These are phyloP conservation scores for Criorhina ranunculi DNA, from an alignment of 2,888 invertebrate genomes.

Conservation along the genomic window DNA sequence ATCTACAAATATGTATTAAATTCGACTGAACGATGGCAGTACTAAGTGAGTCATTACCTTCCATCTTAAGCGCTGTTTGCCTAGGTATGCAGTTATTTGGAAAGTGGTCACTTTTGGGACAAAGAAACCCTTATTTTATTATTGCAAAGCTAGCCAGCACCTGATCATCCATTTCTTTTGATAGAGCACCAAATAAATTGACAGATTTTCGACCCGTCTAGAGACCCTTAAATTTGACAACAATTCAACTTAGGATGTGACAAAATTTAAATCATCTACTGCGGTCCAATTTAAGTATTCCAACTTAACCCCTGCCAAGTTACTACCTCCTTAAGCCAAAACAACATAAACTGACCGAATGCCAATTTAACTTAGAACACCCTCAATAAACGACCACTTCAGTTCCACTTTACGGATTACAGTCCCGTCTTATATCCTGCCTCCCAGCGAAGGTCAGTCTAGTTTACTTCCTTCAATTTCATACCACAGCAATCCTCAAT, in stretches of 20 bases:
- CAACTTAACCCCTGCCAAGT: not conserved
- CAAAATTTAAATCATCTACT: not conserved
- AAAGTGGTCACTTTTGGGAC: no score
- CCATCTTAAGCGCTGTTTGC: no score
- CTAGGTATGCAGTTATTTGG: no score
- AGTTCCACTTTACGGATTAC: conserved; percentile 3
- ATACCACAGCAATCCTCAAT: conserved; percentile 17
- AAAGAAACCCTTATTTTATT: no score
- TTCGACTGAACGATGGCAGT: no score
- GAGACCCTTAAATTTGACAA: no score
- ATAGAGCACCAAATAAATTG: no score
- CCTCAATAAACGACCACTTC: conserved; percentile 3
- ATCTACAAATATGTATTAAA: no score
- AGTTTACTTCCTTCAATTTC: not conserved
- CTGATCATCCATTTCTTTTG: no score
- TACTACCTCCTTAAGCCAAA: not conserved
- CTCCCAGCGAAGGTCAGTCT: not conserved
- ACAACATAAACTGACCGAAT: conserved; percentile 4
- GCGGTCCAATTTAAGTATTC: not conserved
- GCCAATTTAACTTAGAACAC: not conserved
- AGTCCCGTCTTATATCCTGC: not conserved
- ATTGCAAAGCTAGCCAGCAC: no score
- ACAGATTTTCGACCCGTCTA: no score
- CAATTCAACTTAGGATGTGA: not conserved
- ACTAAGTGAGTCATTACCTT: no score